Evolutionary conservation across 2,113 vertebrate genomes (phyloP), one percentile per base, ranked within the genome.

Genomic region (Petrocephalus zakoni): DNA sequence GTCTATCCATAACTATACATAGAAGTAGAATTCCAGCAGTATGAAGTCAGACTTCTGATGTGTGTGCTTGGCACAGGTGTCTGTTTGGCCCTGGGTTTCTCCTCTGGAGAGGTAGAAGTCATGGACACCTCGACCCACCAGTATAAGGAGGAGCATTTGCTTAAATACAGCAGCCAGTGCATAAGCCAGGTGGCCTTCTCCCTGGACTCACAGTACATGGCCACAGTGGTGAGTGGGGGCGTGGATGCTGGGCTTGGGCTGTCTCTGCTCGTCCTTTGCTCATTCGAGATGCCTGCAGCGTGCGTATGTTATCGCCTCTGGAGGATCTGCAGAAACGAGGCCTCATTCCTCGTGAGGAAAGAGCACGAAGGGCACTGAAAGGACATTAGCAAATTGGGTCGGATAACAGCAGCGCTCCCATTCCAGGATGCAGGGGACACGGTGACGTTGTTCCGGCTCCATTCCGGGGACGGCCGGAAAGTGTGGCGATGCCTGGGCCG

Each of bases 121-220:
- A 94, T 99, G 0, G 95, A 99, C 88, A 89, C 96, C 0, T 93
- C 93, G 90, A 97, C 96, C 52, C 94, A 98, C 82, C 89, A 93
- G 87, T 95, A 95, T 85, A 93, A 95, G 90, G 92, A 88, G 11
- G 52, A 94, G 0, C 91, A 96, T 86, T 91, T 93, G 75, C 96
- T 99, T 91, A 93, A 88, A 11, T 96, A 94, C 90, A 96, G 96
- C 0, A 90, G 87, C 25, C 93, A 95, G 83, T 90, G 94, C 0
- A 95, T 99, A 91, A 96, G 95, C 6, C 95, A 96, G 8, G 92
- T 98, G 6, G 92, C 94, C 89, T 99, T 99, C 94, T 99, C 98
- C 0, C 94, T 95, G 0, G 93, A 98, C 91, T 97, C 97, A 0
- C 89, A 94, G 61, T 98, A 97, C 90, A 93, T 99, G 21, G 98